Percentiles rank a stretch among this genome's conserved stretches.
phyloP scores from a whole-genome alignment of 2,888 invertebrate species.

The Phaonia tiefii region DNA sequence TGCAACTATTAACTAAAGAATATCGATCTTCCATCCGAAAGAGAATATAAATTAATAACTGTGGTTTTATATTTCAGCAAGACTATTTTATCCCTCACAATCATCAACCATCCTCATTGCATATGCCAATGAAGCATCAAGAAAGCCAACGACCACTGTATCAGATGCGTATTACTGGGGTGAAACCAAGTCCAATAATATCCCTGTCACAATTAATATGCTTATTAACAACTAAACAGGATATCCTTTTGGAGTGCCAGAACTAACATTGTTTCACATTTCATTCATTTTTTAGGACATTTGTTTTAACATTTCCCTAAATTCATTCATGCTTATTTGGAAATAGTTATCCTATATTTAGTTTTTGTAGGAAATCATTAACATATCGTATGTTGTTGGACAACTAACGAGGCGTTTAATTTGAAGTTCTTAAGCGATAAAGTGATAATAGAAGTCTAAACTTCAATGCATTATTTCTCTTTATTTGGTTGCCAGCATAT shows the following conservation, averaged over 20 bases:
- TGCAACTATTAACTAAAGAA: not conserved
- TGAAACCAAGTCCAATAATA: not conserved
- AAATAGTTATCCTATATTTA: not conserved
- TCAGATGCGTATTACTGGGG: not conserved
- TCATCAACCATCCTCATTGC: too few relatives aligned
- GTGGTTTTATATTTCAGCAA: constrained; percentile 17
- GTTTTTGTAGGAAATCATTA: constrained; percentile 5
- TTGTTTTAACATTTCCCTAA: constrained; percentile 14
- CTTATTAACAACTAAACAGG: constrained; percentile 54
- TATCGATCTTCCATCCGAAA: too few relatives aligned
- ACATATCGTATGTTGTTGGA: too few relatives aligned
- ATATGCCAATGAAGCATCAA: too few relatives aligned
- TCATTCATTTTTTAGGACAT: too few relatives aligned
- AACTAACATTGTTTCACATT: constrained; percentile 42
- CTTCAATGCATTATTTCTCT: too few relatives aligned
- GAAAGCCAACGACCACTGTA: not conserved
- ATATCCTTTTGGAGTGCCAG: constrained; percentile 36
- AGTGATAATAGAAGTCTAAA: too few relatives aligned
- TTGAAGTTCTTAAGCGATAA: not conserved
- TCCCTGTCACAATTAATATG: constrained; percentile 58
- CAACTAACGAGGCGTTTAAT: constrained; percentile 24
- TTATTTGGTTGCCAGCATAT: too few relatives aligned
- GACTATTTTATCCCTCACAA: too few relatives aligned
- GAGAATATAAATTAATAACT: constrained; percentile 50
- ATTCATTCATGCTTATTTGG: not conserved